A percentile compares a stretch with the other conserved stretches of the same genome.
Conservation (phyloP, 2,888 invertebrate genomes). For the Norana najaformis region DNA sequence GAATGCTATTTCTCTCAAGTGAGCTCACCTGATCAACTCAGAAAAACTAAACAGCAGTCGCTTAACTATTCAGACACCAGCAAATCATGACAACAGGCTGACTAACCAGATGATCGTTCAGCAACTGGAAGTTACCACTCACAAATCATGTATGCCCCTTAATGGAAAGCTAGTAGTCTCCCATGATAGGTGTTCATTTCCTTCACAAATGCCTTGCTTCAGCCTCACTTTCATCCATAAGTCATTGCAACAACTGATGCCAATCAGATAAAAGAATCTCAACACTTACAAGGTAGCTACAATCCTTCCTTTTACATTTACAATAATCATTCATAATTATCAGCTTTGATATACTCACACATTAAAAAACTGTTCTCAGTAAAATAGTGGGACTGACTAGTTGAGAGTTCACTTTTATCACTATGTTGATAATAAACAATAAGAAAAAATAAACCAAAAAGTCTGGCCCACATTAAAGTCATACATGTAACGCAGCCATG, state of each 20-base stretch:
- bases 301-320: neutral
- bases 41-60: neutral
- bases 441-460: too few species aligned
- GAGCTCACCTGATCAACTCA: neutral
- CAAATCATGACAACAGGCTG: neutral
- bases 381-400: too few species aligned
- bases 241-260: neutral
- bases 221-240: neutral
- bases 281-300: neutral
- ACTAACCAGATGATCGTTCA: too few species aligned
- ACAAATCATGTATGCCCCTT: neutral
- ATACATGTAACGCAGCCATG: too few species aligned
- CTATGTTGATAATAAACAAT: too few species aligned
- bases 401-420: too few species aligned
- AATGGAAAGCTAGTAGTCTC: neutral
- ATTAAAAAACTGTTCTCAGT: too few species aligned
- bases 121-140: too few species aligned
- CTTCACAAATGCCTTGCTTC: too few species aligned
- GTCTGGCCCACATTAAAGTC: too few species aligned
- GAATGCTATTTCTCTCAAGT: neutral
- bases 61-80: neutral
- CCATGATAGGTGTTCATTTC: neutral
- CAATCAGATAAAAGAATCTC: neutral
- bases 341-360: neutral
- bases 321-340: neutral